Conservation (phyloP, 2,113 vertebrate species). For the Syngnathus floridae region DNA sequence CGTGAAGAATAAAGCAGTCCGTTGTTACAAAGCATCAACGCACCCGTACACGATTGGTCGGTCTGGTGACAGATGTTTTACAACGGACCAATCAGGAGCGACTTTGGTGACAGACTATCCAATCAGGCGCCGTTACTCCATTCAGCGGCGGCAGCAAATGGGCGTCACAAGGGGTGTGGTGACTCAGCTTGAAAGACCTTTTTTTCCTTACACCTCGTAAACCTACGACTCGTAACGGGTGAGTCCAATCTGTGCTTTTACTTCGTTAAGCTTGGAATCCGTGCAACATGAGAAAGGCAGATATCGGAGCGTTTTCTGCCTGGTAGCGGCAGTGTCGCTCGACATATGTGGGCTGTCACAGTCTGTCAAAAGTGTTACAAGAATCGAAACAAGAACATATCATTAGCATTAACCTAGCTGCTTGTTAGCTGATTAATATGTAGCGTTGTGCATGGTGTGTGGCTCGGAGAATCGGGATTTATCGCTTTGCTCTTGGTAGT, state of each 20-base stretch:
- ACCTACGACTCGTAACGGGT: slow-evolving; percentile 53
- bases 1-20: slow-evolving; percentile 16
- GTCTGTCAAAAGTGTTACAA: slow-evolving; percentile 28
- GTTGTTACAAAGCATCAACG: slow-evolving; percentile 47
- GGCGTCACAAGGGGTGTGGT: slow-evolving; percentile 60
- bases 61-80: slow-evolving; percentile 18
- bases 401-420: slow-evolving; percentile 18
- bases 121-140: slow-evolving; percentile 23
- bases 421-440: slow-evolving; percentile 1
- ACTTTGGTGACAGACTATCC: slow-evolving; percentile 17
- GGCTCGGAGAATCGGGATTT: background rate
- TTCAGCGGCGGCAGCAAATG: slow-evolving; percentile 18
- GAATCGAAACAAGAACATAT: slow-evolving; percentile 1
- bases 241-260: slow-evolving; percentile 30
- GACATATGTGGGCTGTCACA: slow-evolving; percentile 48
- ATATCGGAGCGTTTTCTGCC: background rate
- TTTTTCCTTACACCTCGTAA: slow-evolving; percentile 39
- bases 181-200: slow-evolving; percentile 59
- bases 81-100: slow-evolving; percentile 25
- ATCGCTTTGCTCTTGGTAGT: background rate
- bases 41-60: slow-evolving; percentile 49
- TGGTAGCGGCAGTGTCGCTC: slow-evolving; percentile 11
- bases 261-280: background rate
- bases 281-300: background rate
- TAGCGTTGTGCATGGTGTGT: background rate